Evolutionary conservation across 1,140 invertebrate genomes (phyloP).

Genomic region (Papilio glaucus): DNA sequence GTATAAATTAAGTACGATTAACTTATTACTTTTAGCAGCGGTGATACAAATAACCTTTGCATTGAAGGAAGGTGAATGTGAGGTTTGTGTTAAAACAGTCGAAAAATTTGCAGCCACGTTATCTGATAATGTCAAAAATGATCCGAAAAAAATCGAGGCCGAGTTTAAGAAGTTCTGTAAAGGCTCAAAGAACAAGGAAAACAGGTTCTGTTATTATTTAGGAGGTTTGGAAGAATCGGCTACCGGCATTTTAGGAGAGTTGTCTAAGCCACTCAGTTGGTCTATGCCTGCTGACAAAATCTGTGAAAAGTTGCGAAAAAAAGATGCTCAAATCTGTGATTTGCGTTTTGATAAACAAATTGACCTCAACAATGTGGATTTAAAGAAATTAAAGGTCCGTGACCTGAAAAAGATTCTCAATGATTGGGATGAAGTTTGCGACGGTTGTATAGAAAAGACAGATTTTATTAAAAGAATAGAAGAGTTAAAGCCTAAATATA

Average conservation of each 20-base stretch:
- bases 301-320: conserved; percentile 97
- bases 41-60: conserved; percentile 67
- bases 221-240: conserved; percentile 98
- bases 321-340: conserved; percentile 98
- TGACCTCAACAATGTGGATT: conserved; percentile 96
- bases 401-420: conserved; percentile 99
- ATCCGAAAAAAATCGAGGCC: conserved; percentile 91
- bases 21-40: conserved; percentile 71
- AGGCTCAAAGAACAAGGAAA: conserved; percentile 93
- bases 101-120: conserved; percentile 92
- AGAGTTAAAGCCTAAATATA: conserved; percentile 97
- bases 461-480: conserved; percentile 99
- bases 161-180: conserved; percentile 95
- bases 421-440: conserved; percentile 98
- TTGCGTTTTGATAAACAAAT: conserved; percentile 98
- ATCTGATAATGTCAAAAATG: conserved; percentile 88
- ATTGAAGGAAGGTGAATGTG: conserved; percentile 89
- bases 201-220: conserved; percentile 98
- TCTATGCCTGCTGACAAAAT: conserved; percentile 97
- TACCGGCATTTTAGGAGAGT: conserved; percentile 96
- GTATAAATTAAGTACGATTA: conserved; percentile 68
- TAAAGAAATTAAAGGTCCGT: conserved; percentile 98
- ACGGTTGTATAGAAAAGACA: conserved; percentile 99
- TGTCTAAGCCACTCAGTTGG: conserved; percentile 97
- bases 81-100: conserved; percentile 94